These are phyloP conservation scores for Eremobia ochroleuca DNA, from an alignment of 2,888 invertebrate genomes.

Conservation along the genomic window DNA sequence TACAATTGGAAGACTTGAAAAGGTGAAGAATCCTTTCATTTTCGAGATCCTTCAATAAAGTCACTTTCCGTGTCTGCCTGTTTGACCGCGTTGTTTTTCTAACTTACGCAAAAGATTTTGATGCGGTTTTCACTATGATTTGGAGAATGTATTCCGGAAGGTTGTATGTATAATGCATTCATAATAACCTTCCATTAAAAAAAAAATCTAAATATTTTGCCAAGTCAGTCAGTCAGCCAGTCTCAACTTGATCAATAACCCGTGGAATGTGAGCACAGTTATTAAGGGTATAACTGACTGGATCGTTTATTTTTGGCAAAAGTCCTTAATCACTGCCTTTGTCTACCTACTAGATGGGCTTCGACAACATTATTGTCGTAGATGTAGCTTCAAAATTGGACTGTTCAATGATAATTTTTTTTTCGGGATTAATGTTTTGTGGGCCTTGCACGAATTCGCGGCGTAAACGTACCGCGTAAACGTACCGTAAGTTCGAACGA, in stretches of 20 bases:
- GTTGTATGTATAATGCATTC: too few relatives aligned
- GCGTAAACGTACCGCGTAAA: background rate
- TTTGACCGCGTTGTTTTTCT: too few relatives aligned
- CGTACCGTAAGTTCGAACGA: too few relatives aligned
- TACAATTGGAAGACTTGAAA: conserved; percentile 1
- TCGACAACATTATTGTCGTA: conserved; percentile 6
- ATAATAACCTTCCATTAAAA: too few relatives aligned
- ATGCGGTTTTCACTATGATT: too few relatives aligned
- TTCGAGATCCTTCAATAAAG: background rate
- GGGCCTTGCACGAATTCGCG: background rate
- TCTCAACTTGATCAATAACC: too few relatives aligned
- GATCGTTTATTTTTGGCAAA: background rate
- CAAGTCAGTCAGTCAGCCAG: too few relatives aligned
- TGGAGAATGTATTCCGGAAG: too few relatives aligned
- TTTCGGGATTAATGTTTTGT: background rate
- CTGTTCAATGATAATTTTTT: background rate
- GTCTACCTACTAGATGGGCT: conserved; percentile 3
- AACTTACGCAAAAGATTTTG: too few relatives aligned
- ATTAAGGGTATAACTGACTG: conserved; percentile 5
- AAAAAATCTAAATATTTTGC: too few relatives aligned
- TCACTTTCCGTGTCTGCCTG: too few relatives aligned
- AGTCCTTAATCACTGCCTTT: conserved; percentile 19
- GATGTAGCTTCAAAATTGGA: background rate
- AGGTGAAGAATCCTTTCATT: background rate
- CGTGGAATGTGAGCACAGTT: background rate